Conservation (phyloP, 2,113 vertebrate genomes). For the Capreolus pygargus region DNA sequence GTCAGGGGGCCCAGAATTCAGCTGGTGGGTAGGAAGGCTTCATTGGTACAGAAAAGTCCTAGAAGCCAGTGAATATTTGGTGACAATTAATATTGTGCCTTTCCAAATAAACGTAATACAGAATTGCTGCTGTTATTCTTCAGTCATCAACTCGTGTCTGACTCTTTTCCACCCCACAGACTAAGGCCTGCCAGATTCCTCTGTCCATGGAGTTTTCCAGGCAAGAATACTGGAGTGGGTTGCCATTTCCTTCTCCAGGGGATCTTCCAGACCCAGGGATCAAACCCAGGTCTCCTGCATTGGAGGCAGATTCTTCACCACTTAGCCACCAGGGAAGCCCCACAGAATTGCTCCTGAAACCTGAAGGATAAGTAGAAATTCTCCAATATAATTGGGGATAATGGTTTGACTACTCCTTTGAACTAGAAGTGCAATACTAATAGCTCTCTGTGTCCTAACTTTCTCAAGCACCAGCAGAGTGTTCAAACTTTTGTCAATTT, state of each 20-base stretch:
- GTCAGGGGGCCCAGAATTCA: not conserved
- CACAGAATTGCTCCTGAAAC: not conserved
- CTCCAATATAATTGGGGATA: not conserved
- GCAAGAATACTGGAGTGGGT: not conserved
- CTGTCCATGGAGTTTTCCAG: not conserved
- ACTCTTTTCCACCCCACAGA: not conserved
- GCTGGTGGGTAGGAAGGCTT: not conserved
- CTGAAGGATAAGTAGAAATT: not conserved
- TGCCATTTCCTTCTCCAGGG: not conserved
- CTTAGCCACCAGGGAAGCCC: not conserved
- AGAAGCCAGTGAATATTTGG: not conserved
- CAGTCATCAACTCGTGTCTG: not conserved
- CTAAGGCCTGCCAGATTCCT: not conserved
- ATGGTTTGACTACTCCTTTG: not conserved
- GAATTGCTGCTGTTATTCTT: not conserved
- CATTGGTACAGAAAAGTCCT: not conserved
- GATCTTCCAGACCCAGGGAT: not conserved
- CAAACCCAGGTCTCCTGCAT: not conserved
- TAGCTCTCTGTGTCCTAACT: not conserved
- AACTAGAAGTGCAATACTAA: not conserved
- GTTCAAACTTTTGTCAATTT: not conserved
- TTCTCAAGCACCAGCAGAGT: not conserved
- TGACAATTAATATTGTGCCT: not conserved
- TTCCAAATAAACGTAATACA: not conserved
- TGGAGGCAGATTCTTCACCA: not conserved